Evolutionary conservation across 2,888 invertebrate genomes (phyloP).

Genomic region (Hemaris fuciformis): DNA sequence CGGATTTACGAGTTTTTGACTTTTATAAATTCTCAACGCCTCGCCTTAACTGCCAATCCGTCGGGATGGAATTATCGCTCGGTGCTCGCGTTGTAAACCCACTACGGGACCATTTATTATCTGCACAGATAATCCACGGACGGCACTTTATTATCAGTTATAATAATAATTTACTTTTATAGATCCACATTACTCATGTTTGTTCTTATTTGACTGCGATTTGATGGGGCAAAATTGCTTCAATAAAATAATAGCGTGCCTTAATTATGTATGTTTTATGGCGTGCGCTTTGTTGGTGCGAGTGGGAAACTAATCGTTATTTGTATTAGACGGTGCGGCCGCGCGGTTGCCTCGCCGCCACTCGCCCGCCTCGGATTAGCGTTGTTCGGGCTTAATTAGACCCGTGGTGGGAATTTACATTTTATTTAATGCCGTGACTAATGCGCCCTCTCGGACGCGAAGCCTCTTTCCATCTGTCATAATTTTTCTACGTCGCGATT

Average conservation of each 20-base stretch:
- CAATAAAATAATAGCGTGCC: constrained; percentile 66
- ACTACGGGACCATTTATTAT: constrained; percentile 72
- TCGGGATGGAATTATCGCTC: constrained; percentile 66
- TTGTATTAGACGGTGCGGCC: constrained; percentile 45
- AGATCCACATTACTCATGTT: constrained; percentile 77
- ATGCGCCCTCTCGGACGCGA: constrained; percentile 49
- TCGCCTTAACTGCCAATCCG: constrained; percentile 72
- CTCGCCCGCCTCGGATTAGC: constrained; percentile 47
- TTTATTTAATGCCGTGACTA: constrained; percentile 74
- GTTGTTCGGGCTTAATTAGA: constrained; percentile 67
- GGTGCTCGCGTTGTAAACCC: constrained; percentile 64
- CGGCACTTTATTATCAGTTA: constrained; percentile 80
- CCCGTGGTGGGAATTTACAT: constrained; percentile 58
- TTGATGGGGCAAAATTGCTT: constrained; percentile 68
- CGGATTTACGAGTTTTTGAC: constrained; percentile 74
- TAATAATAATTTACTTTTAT: constrained; percentile 80
- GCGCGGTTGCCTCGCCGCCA: constrained; percentile 14
- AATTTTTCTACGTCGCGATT: constrained; percentile 80
- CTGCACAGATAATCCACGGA: constrained; percentile 74
- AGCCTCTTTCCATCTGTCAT: constrained; percentile 72
- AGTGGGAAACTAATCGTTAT: constrained; percentile 43
- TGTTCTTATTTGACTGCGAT: constrained; percentile 76
- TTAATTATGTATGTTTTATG: constrained; percentile 57
- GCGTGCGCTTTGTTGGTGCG: constrained; percentile 28
- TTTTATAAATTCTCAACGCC: constrained; percentile 74